phyloP scores from a whole-genome alignment of 2,888 invertebrate species.

The Coecobrya sp. region DNA sequence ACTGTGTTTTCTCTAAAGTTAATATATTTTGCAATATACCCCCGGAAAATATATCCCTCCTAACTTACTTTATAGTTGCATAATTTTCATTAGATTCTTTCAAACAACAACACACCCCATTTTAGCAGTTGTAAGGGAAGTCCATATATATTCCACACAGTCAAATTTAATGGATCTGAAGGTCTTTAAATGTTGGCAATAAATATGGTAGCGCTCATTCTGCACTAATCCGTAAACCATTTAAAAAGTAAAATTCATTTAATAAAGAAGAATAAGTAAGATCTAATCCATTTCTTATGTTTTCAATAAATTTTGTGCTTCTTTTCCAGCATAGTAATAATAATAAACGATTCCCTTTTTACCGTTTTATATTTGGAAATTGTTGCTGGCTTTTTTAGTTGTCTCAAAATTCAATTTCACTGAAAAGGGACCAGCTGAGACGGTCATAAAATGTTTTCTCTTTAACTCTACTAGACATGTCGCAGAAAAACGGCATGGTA shows the following conservation, averaged over 20 bases:
- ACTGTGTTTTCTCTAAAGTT: not conserved
- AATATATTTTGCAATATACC: no score
- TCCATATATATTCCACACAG: no score
- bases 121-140: not conserved
- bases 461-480: not conserved
- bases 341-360: constrained; percentile 4
- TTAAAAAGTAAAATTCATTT: constrained; percentile 3
- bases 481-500: not conserved
- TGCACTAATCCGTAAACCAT: not conserved
- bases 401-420: constrained; percentile 52
- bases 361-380: constrained; percentile 49
- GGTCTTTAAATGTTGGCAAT: not conserved
- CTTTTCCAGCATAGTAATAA: not conserved
- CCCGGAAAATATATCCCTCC: no score
- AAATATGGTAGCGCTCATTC: not conserved
- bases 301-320: constrained; percentile 55
- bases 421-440: constrained; percentile 83
- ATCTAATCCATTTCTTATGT: constrained; percentile 39
- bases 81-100: no score
- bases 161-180: constrained; percentile 1
- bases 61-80: no score
- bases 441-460: constrained; percentile 81
- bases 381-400: not conserved
- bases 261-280: constrained; percentile 20
- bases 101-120: no score